Evolutionary conservation across 2,113 vertebrate species (phyloP).

Genomic region (Proteles cristata): DNA sequence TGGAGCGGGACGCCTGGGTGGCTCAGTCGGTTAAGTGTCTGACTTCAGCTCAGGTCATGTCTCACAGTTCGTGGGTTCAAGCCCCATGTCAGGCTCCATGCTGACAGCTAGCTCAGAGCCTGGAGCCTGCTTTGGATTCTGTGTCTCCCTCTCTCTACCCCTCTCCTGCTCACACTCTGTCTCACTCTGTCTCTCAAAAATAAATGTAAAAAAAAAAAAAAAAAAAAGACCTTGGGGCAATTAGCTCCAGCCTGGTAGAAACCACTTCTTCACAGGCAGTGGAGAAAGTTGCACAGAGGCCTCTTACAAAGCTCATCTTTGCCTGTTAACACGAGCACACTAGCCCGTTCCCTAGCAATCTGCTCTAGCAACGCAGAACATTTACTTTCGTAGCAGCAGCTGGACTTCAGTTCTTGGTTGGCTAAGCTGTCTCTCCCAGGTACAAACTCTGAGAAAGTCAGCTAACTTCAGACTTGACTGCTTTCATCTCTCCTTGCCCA

Average conservation of each 20-base stretch:
- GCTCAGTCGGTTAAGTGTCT: no score
- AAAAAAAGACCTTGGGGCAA: background rate
- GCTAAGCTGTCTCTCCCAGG: background rate
- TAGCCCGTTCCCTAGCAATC: background rate
- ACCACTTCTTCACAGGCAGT: background rate
- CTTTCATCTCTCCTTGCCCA: background rate
- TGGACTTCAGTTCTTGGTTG: background rate
- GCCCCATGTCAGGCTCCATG: no score
- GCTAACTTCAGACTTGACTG: background rate
- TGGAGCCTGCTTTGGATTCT: no score
- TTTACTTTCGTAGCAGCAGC: background rate
- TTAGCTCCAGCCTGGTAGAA: background rate
- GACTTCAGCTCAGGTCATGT: no score
- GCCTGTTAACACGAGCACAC: no score
- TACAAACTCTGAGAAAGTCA: background rate
- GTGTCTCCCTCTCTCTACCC: no score
- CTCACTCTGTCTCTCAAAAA: no score
- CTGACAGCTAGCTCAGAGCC: no score
- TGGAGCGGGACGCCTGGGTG: no score
- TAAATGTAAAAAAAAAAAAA: no score
- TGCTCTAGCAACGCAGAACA: background rate
- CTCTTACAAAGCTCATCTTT: background rate
- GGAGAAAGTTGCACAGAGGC: background rate
- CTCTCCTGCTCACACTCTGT: no score
- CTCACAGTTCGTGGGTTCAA: no score